Base-by-base conservation (phyloP, 64 coral and sea anemone genomes). In the Pocillopora verrucosa region DNA sequence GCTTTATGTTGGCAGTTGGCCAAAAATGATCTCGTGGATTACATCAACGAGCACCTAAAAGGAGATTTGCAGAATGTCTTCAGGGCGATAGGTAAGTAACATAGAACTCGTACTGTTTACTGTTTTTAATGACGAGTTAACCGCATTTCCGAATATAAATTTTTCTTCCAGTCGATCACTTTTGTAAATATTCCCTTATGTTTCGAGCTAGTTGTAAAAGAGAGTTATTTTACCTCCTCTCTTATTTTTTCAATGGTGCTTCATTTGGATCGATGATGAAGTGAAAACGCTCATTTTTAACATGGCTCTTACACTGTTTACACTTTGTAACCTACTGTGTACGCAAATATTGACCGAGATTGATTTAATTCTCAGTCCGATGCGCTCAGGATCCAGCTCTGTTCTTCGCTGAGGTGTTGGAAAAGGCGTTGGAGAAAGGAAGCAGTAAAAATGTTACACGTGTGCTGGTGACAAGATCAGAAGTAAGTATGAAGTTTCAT, bases 371-470 rank as follows among this genome's bases (percentile, higher is more conserved):
- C 74, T 68, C 73, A 92, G 90, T 92, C 58, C 80, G 65, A 25
- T 87, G 82, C 60, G 51, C 73, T 0, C 36, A 78, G 36, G 41
- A 68, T 34, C 82, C 82, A 36, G 60, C 73, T 5, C 20, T 38
- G 36, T 92, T 78, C 73, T 92, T 92, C 36, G 74, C 90, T 4
- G 90, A 92, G 62, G 74, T 57, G 14, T 67, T 92, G 57, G 74
- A 92, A 16, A 65, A 30, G 25, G 83, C 90, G 7, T 26, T 92
- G 34, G 85, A 78, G 58, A 87, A 70, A 36, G 57, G 75, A 2
- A 80, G 58, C 15, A 87, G 74, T 15, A 51, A 76, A 80, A 64
- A 34, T 1, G 63, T 87, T 1, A 79, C 90, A 11, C 90, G 90
- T 35, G 74, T 92, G 22, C 14, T 92, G 11, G 74, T 92, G 2